Base-by-base conservation (phyloP, 1,140 invertebrate species). In the Harpegnathos saltator region DNA sequence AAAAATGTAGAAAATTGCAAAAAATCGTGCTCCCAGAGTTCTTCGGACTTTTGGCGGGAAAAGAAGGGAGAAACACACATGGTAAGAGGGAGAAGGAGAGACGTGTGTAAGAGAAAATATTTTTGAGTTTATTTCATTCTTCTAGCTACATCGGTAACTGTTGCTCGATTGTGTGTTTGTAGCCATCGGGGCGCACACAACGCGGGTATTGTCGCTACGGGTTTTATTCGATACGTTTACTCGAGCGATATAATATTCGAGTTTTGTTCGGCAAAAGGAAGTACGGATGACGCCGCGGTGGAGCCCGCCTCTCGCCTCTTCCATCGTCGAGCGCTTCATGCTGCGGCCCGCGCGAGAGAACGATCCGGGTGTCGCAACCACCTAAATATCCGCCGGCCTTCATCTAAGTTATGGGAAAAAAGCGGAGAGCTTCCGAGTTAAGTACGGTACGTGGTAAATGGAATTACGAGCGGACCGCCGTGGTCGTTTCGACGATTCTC, bases 1-100 rank as follows among this genome's bases (percentile, higher is more conserved):
- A 91, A 87, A 86, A 89, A 84, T 68, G 56, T 78, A 1, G 58
- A 88, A 86, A 80, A 80, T 19, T 69, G 9, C 38, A 80, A 80
- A 80, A 83, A 89, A 91, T 81, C 24, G 15, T 48, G 52, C 52
- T 58, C n/a, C 1, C 7, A 17, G 7, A 24, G 17, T 38, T 62
- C 1, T 24, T 62, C 7, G 26, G 7, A 69, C 52, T 73, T 61
- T 68, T 19, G 22, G 59, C 3, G 4, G 7, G 48, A 71, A 84
- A 73, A 84, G 78, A 83, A 58, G n/a, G 1, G 9, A 61, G 86
- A 81, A 72, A 80, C 82, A 48, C 11, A 73, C 19, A 33, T 44
- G 73, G 85, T 84, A 81, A 65, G 19, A n/a, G n/a, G n/a, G n/a
- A 33, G 15, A 83, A 77, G 83, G 88, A 85, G 84, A 73, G 58